Percentiles rank a stretch among this genome's conserved stretches.
Conservation (phyloP, 2,888 invertebrate genomes). For the Scaptomyza cyrtandrae region DNA sequence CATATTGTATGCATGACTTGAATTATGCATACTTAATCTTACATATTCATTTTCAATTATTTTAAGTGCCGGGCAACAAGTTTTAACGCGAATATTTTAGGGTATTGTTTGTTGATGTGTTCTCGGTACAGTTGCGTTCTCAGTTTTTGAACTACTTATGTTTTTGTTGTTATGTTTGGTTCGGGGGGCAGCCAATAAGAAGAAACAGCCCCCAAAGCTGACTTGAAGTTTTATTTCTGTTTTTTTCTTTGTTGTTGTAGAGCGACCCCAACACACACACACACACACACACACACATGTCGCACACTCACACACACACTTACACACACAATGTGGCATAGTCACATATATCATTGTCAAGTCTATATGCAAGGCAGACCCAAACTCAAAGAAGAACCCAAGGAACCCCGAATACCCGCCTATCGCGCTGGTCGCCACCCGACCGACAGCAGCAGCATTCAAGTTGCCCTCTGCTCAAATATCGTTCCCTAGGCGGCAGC, state of each 20-base stretch:
- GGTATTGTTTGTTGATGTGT: conserved; percentile 42
- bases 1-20: not conserved
- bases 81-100: conserved; percentile 21
- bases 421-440: conserved; percentile 12
- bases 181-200: conserved; percentile 45
- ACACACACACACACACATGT: conserved; percentile 38
- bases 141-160: conserved; percentile 42
- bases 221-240: conserved; percentile 59
- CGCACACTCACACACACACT: conserved; percentile 14
- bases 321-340: conserved; percentile 53
- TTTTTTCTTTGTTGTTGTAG: conserved; percentile 21
- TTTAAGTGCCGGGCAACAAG: conserved; percentile 76
- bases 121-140: conserved; percentile 55
- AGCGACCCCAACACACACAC: conserved; percentile 33
- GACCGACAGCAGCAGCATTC: conserved; percentile 37
- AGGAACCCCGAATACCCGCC: not conserved
- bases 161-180: conserved; percentile 1
- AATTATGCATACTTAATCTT: not conserved
- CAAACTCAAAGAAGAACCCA: conserved; percentile 12
- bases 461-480: conserved; percentile 57
- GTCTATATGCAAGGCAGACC: conserved; percentile 71
- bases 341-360: conserved; percentile 79
- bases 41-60: conserved; percentile 69
- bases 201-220: conserved; percentile 60
- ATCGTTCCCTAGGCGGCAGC: conserved; percentile 68